A percentile compares a stretch with the other conserved stretches of the same genome.
phyloP scores from a whole-genome alignment of 2,888 invertebrate genomes.

The Caenorhabditis sp. region DNA sequence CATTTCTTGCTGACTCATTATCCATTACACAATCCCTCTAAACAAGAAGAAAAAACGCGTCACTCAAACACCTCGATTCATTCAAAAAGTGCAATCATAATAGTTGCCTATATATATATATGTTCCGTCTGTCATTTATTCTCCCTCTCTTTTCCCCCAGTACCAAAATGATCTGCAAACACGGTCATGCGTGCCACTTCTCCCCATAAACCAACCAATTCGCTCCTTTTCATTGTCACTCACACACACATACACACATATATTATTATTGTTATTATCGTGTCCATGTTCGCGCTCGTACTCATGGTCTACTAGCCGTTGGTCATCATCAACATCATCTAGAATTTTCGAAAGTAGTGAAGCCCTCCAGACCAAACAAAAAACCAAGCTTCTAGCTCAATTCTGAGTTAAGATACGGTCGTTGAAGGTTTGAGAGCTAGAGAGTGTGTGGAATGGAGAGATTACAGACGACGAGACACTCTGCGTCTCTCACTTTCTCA shows the following conservation, averaged over 20 bases:
- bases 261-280: conserved; percentile 8
- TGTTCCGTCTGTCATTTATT: not conserved
- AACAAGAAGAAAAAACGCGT: too few species aligned
- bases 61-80: not conserved
- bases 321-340: not conserved
- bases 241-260: conserved; percentile 5
- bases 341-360: too few species aligned
- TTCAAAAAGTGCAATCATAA: not conserved
- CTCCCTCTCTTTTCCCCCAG: not conserved
- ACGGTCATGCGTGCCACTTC: conserved; percentile 46
- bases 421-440: too few species aligned
- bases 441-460: too few species aligned
- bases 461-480: too few species aligned
- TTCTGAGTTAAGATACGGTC: too few species aligned
- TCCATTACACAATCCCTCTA: too few species aligned
- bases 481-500: too few species aligned
- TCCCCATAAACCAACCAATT: conserved; percentile 12
- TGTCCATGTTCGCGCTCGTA: conserved; percentile 2
- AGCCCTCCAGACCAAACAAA: too few species aligned
- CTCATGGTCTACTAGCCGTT: not conserved
- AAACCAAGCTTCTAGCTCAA: too few species aligned
- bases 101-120: not conserved
- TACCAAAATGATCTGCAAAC: conserved; percentile 46
- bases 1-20: not conserved
- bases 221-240: conserved; percentile 42